Percentiles rank a stretch among this genome's conserved stretches.
Conservation (phyloP, 2,797 vertebrate genomes). For the Tamandua tetradactyla region DNA sequence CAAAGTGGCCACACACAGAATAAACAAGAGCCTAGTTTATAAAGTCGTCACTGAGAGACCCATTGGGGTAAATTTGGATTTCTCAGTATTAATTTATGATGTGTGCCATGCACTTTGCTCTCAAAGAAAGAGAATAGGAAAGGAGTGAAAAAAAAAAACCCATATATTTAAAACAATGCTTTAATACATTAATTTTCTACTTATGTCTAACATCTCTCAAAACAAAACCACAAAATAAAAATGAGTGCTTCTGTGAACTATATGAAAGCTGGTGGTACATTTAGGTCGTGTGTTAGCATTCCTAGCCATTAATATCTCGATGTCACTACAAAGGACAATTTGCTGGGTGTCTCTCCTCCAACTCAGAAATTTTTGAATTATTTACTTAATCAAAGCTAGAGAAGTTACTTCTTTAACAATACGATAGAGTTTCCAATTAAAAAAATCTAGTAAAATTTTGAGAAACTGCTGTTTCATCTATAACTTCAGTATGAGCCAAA, state of each 20-base stretch:
- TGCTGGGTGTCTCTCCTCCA: neutral
- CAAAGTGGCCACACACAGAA: constrained; percentile 80
- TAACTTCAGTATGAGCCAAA: neutral
- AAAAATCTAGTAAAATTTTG: neutral
- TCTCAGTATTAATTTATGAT: constrained; percentile 74
- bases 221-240: neutral
- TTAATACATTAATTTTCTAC: constrained; percentile 17
- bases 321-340: neutral
- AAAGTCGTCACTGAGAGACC: constrained; percentile 47
- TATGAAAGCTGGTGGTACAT: neutral
- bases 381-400: neutral
- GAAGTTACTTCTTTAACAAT: constrained; percentile 11
- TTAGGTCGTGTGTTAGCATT: neutral
- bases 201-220: constrained; percentile 12
- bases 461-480: constrained; percentile 34
- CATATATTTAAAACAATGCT: constrained; percentile 20
- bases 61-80: constrained; percentile 30
- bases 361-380: constrained; percentile 24
- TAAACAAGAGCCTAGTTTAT: constrained; percentile 67
- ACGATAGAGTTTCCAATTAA: neutral
- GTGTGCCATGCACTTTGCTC: constrained; percentile 63
- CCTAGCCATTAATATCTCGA: neutral
- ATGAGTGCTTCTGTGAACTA: neutral
- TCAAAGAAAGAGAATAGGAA: constrained; percentile 55
- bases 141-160: constrained; percentile 42